Evolutionary conservation across 2,888 invertebrate species (phyloP), one percentile per base, ranked within the genome.

Genomic region (Epinotia ramella): DNA sequence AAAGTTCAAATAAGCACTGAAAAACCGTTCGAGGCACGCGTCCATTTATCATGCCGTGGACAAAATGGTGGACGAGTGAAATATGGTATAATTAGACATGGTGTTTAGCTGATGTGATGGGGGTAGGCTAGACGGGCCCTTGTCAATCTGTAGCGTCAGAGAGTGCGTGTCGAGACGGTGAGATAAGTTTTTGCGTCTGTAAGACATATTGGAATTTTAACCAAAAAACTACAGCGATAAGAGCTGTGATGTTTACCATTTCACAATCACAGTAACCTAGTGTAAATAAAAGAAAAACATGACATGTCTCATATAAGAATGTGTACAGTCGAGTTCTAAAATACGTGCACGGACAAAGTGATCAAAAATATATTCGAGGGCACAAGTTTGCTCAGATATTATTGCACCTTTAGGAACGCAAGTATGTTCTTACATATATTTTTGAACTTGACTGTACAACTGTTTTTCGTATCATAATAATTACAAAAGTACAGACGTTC

Each of bases 1-100:
- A 83, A 83, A 79, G 77, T 77, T 78, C 80, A 81, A 80, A 81
- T 79, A 81, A 78, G 77, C 78, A 81, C 80, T 78, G 80, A 80
- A 81, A 78, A 73, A 76, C 53, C 56, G 62, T 62, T 62, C 49
- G 69, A 49, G 62, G 56, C 75, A 76, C 76, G 76, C 66, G 71
- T 67, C 62, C 66, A 76, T 76, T 76, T 71, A 67, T 76, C 76
- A 76, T 67, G 49, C 56, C 44, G 56, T 28, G 53, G 65, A 67
- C 66, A 74, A 76, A 76, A 76, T 62, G 60, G 66, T 60, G 65
- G 13, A 56, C 28, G 66, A 71, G 66, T 71, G 71, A 76, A 75
- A 76, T 76, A 71, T 71, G 66, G 59, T 66, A 76, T 66, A 76
- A 76, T 76, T 71, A 65, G 75, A 57, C 71, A 76, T 67, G 75